Base-by-base conservation (phyloP, 2,888 invertebrate species). In the Agrochola circellaris region DNA sequence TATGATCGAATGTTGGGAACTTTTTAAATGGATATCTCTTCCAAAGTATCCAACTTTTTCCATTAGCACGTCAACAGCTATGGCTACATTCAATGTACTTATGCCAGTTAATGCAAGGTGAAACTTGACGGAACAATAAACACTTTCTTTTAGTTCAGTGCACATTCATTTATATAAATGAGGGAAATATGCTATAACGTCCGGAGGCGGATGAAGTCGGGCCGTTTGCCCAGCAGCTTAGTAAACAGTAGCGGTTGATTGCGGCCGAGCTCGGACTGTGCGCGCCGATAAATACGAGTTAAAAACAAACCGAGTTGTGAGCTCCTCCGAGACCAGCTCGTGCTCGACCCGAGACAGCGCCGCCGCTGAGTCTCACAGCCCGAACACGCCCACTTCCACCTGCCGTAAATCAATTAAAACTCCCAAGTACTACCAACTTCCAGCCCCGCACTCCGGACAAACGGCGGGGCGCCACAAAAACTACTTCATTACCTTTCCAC, bases 341-440 rank as follows among this genome's bases (percentile, higher is more conserved):
- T 69, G 75, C 74, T 77, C 61, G 75, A 82, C 74, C 77, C 75
- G 80, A 89, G 82, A 88, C 88, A 86, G 81, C 62, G 77, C 67
- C 79, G 80, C 75, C 72, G 74, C 75, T 15, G 79, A 80, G 76
- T 77, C 76, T 84, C 84, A 68, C 79, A 73, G 73, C 73, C 80
- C 34, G 64, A 64, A 75, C 75, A 83, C 83, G 62, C 86, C 81
- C 86, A 88, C 90, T 89, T 78, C 88, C 83, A 91, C 90, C 90
- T 91, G 89, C 89, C 86, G 89, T 93, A 93, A 93, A 94, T 94
- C 93, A 95, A 95, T 95, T 94, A 94, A 92, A 94, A 94, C 91
- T 92, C 89, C 86, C 90, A 88, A 91, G 88, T 84, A 88, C 87
- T 87, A 74, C 84, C 85, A 88, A 90, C 86, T 90, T 84, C 71